phyloP scores from a whole-genome alignment of 1,140 invertebrate species.

The Sipha flava region DNA sequence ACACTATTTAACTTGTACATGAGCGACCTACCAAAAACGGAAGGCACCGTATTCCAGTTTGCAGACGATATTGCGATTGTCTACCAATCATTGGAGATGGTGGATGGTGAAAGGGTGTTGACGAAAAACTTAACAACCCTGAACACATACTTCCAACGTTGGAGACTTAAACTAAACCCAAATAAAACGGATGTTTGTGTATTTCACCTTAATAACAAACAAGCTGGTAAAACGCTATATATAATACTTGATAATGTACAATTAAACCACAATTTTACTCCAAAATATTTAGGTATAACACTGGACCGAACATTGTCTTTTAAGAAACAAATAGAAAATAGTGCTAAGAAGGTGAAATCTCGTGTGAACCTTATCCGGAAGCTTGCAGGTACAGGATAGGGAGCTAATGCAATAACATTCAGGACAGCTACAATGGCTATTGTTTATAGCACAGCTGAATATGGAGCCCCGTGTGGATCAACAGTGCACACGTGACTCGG shows the following conservation, averaged over 20 bases:
- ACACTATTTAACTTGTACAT: background rate
- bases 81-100: background rate
- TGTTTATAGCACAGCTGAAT: constrained; percentile 13
- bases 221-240: constrained; percentile 35
- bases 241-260: background rate
- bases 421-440: constrained; percentile 18
- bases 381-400: background rate
- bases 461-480: constrained; percentile 32
- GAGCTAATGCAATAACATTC: constrained; percentile 35
- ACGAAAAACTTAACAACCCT: constrained; percentile 14
- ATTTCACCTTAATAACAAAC: constrained; percentile 37
- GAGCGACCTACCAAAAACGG: background rate
- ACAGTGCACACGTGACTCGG: background rate
- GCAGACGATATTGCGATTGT: background rate
- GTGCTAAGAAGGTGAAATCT: constrained; percentile 18
- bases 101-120: background rate
- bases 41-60: background rate
- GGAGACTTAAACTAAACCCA: background rate
- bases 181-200: no score
- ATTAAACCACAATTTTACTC: background rate
- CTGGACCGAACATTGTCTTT: constrained; percentile 33
- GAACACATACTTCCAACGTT: background rate
- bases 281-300: background rate
- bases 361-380: constrained; percentile 13
- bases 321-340: constrained; percentile 33